Evolutionary conservation across 2,888 invertebrate genomes (phyloP).

Genomic region (Cacoxenus indagator): DNA sequence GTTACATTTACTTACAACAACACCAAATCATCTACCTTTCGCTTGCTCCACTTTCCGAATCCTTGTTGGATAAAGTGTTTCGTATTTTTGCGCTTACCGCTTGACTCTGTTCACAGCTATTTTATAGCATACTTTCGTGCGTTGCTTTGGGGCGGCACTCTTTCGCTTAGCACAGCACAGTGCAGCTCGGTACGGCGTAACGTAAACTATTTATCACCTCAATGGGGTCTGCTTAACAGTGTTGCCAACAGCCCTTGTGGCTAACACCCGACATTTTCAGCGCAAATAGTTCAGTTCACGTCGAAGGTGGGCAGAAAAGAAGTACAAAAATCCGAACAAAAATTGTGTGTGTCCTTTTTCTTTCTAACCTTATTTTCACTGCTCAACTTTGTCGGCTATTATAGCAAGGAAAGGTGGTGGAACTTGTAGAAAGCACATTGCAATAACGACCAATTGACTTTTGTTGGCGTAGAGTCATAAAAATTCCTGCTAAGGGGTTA

Average conservation of each 20-base stretch:
- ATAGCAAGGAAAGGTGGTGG: not conserved
- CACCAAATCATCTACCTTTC: no score
- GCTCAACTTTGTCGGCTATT: not conserved
- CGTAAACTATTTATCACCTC: conserved; percentile 3
- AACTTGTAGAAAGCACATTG: not conserved
- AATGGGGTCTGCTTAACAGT: not conserved
- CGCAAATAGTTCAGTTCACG: not conserved
- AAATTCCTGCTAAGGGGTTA: not conserved
- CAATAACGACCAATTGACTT: not conserved
- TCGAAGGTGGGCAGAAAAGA: not conserved
- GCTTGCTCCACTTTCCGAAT: no score
- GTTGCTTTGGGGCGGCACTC: not conserved
- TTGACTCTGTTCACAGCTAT: not conserved
- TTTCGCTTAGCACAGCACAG: no score
- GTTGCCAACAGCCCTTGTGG: not conserved
- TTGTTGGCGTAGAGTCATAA: not conserved
- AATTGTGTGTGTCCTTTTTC: not conserved
- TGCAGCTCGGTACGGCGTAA: no score
- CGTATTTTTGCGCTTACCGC: not conserved
- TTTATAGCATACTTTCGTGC: conserved; percentile 6
- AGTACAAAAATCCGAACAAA: not conserved
- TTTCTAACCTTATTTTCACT: not conserved
- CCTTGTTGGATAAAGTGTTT: not conserved
- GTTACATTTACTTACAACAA: no score
- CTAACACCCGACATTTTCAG: no score